Evolutionary conservation across 2,888 invertebrate species (phyloP), one percentile per base, ranked within the genome.

Genomic region (Acleris sparsana): DNA sequence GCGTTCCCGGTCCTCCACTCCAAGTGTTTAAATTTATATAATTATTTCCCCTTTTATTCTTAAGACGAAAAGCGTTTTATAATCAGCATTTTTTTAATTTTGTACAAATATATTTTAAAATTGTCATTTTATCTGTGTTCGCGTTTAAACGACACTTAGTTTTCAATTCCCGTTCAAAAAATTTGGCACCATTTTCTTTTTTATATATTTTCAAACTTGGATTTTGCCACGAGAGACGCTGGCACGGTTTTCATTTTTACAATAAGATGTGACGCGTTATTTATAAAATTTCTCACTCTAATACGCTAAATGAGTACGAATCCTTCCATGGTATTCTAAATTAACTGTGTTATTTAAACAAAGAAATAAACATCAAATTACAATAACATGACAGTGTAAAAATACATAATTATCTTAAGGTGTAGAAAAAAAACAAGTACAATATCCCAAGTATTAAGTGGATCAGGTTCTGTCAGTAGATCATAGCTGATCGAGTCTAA

Each of bases 141-240:
- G 46, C 65, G 57, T 57, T 70, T 67, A 49, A 55, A 49, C 55
- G 53, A 43, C 51, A 63, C 58, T 67, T 64, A 53, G 29, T 60
- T 44, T 74, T 87, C 86, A 86, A 87, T 87, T 87, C 87, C 87
- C 82, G 82, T 80, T 79, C 76, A 76, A 80, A 80, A 75, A 80
- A 60, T 61, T 79, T 78, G 73, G 78, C 80, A 83, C 81, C 76
- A 63, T 69, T 60, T 51, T 44, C 44, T n/a, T 46, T 56, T 57
- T 57, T 53, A 63, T n/a, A 62, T 65, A 59, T 62, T 56, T 57
- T 61, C 61, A 62, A 66, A 62, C 29, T 48, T 29, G 58, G 9
- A 43, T 56, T 52, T 49, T 39, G 49, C 43, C 59, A 43, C 43
- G 39, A 49, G 43, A 55, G 25, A 53, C 48, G 20, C 59, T 64